Base-by-base conservation (phyloP, 2,888 invertebrate species). In the Idaea straminata region DNA sequence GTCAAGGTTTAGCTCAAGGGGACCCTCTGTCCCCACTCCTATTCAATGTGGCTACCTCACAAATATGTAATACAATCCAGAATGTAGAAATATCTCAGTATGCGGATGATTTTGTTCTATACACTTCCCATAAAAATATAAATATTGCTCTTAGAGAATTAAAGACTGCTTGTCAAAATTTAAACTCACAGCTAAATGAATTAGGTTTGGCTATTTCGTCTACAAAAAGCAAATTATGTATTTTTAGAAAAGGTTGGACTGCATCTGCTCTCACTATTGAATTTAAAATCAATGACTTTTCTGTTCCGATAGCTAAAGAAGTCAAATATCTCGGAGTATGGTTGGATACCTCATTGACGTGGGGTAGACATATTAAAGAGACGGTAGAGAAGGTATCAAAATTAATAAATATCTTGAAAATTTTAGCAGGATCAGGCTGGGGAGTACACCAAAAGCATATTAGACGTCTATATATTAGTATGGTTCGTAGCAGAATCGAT, bases 351-450 rank as follows among this genome's bases (percentile, higher is more conserved):
- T 64, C 64, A 0, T 57, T 79, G 5, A 64, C 63, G 6, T 80
- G 77, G 80, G 13, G 35, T 3, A 76, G 69, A 67, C 78, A 78
- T 38, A 71, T 78, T 25, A 72, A 76, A 57, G 75, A 76, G 60
- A 61, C 66, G 0, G 35, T 0, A 5, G 61, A 63, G 10, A 78
- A 75, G 64, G 25, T 58, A 0, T 35, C 35, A n/a, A 78, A 73
- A 68, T 72, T 65, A 61, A 6, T 76, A 6, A 77, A 75, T 64
- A 34, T 75, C 5, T 69, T 79, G 6, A 78, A 76, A 67, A 64
- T 74, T 3, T 60, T 79, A 6, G 59, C 71, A 0, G 78, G 78
- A 0, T 38, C 75, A 0, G 63, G 66, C 0, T 79, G 75, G 77
- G 77, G 78, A 0, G 64, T 77, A 0, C 77, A 77, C 58, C 77